These are phyloP conservation scores for Drosophila mercatorum DNA, from an alignment of 2,888 invertebrate species.

Conservation along the genomic window DNA sequence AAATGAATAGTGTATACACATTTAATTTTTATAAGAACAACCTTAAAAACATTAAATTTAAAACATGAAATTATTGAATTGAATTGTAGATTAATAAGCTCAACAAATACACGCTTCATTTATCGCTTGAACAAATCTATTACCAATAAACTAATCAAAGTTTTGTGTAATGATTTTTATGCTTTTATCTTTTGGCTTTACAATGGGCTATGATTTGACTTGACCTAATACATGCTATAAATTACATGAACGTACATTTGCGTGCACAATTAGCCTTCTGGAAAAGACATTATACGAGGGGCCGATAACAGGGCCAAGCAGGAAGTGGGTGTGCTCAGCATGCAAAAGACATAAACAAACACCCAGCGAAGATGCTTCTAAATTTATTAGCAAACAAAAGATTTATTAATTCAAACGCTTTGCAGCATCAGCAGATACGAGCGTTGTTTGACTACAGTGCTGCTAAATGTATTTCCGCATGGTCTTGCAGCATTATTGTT, in stretches of 20 bases:
- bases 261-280: conserved; percentile 11
- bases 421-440: conserved; percentile 65
- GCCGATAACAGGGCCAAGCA: neutral
- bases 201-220: neutral
- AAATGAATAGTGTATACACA: neutral
- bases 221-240: neutral
- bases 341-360: conserved; percentile 36
- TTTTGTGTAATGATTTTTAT: neutral
- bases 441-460: conserved; percentile 27
- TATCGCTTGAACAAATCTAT: neutral
- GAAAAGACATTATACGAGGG: neutral
- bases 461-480: conserved; percentile 43
- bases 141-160: neutral
- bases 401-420: conserved; percentile 72
- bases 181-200: neutral
- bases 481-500: conserved; percentile 29
- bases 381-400: conserved; percentile 75
- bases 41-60: too few species aligned
- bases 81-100: too few species aligned
- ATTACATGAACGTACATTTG: neutral
- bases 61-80: too few species aligned
- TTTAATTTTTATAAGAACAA: neutral
- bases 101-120: too few species aligned
- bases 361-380: conserved; percentile 41
- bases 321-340: conserved; percentile 17